Evolutionary conservation across 64 coral and sea anemone genomes (phyloP).

Genomic region (Anthopleura sola): DNA sequence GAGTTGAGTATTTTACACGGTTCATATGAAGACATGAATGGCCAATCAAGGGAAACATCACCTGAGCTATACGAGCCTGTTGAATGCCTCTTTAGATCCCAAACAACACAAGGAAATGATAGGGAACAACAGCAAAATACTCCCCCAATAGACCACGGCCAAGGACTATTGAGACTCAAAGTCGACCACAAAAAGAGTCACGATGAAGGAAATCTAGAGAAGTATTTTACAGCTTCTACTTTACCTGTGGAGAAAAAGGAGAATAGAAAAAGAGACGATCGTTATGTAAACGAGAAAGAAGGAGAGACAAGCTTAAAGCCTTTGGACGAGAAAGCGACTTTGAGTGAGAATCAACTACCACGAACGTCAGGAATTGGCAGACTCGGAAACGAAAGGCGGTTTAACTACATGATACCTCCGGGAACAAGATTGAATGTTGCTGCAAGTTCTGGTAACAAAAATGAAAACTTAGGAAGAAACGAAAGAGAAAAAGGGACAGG

Average conservation of each 20-base stretch:
- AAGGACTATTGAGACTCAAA: background rate
- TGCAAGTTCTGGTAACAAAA: background rate
- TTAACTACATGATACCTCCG: slow-evolving; percentile 57
- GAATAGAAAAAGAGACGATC: background rate
- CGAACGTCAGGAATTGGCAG: background rate
- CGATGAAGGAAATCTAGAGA: background rate
- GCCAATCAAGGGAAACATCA: background rate
- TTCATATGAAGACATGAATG: slow-evolving; percentile 5
- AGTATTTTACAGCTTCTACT: background rate
- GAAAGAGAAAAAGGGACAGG: background rate
- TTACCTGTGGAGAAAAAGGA: background rate
- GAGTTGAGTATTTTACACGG: background rate
- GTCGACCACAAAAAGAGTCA: background rate
- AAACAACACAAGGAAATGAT: background rate
- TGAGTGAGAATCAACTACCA: background rate
- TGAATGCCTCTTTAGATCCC: background rate
- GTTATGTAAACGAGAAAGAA: background rate
- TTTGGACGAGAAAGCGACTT: no score
- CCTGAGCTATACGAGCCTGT: background rate
- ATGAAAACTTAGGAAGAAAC: no score
- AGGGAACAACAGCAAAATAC: background rate
- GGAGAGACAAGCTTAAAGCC: background rate
- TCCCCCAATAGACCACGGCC: background rate
- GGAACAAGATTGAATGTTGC: slow-evolving; percentile 12
- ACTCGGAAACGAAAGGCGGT: slow-evolving; percentile 22